Base-by-base conservation (phyloP, 2,797 vertebrate species). In the Microchirus variegatus region DNA sequence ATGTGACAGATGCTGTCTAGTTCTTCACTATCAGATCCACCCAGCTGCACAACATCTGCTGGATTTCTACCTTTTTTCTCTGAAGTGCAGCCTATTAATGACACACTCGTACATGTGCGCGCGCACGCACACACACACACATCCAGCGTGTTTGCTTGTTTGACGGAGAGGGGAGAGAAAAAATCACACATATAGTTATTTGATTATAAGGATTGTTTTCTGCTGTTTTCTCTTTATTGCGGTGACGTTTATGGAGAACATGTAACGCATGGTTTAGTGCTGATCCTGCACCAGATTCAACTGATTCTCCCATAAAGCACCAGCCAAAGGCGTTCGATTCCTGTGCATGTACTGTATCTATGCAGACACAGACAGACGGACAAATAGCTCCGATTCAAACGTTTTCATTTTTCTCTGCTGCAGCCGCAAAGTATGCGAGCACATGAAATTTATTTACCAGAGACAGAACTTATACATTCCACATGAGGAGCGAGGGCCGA, bases 11-110 rank as follows among this genome's bases (percentile, higher is more conserved):
- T 77, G 90, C 91, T 90, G 89, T 88, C 82, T 91, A 90, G 87
- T 91, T 91, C 91, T 83, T 94, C 93, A 93, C 89, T 81, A 91
- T 89, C 93, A 90, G 78, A 90, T 93, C 78, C 63, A 70, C 65
- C 89, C 95, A 95, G 94, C 94, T 96, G 94, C 95, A 87, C 78
- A 90, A 93, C 95, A 96, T 94, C 92, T 95, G 95, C 83, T 74
- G 75, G 77, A 87, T 87, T 86, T 84, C 80, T 81, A 84, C 83
- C 81, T 87, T 87, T 76, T 73, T 63, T 31, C 85, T 90, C 85
- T 90, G 90, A 93, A 91, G 91, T 93, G 89, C 89, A 70, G 88
- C 82, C 83, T 85, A 79, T 81, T 90, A 87, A 85, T 81, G 86
- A 80, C 86, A 81, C 83, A 82, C 70, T 75, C 72, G 65, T 37